Evolutionary conservation across 2,888 invertebrate species (phyloP), one percentile per base, ranked within the genome.

Genomic region (Saturnia pavonia): DNA sequence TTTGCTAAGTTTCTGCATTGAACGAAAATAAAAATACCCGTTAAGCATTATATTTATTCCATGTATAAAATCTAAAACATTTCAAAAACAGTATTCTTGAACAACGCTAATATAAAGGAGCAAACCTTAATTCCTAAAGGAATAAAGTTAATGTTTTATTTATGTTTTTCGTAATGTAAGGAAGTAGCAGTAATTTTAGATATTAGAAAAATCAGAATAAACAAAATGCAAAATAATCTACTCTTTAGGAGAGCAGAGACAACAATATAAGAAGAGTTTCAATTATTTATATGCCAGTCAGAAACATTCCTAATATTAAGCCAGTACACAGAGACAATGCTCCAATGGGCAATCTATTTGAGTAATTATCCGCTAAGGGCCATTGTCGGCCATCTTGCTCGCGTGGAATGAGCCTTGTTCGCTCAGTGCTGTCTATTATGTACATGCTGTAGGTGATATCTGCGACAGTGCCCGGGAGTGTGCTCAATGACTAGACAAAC

Each of bases 311-410:
- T 84, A 84, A 87, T 90, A 91, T 88, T 87, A 88, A 83, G 82
- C 85, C 82, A 82, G 85, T 82, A 86, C 84, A 86, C 84, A 88
- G 85, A 90, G 89, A 91, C 92, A 92, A 94, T 91, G 86, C 91
- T 88, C 91, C 90, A 92, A 92, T 91, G 91, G 93, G 91, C 92
- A 91, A 93, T 93, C 92, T 92, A 92, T 94, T 93, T 92, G 93
- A 94, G 92, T 93, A 92, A 94, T 93, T 93, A 93, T 91, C 87
- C 91, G 89, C 92, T 89, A 91, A 93, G 92, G 92, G 91, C 93
- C 87, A 92, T 93, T 92, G 93, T 92, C 91, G 86, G 91, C 91
- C 91, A 92, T 94, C 93, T 93, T 92, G 93, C 88, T 85, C 88
- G 88, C 87, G 87, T 86, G 87, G 89, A 91, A 91, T 91, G 90